A percentile compares a stretch with the other conserved stretches of the same genome.
Conservation (phyloP, 2,113 vertebrate species). For the Pipra filicauda region DNA sequence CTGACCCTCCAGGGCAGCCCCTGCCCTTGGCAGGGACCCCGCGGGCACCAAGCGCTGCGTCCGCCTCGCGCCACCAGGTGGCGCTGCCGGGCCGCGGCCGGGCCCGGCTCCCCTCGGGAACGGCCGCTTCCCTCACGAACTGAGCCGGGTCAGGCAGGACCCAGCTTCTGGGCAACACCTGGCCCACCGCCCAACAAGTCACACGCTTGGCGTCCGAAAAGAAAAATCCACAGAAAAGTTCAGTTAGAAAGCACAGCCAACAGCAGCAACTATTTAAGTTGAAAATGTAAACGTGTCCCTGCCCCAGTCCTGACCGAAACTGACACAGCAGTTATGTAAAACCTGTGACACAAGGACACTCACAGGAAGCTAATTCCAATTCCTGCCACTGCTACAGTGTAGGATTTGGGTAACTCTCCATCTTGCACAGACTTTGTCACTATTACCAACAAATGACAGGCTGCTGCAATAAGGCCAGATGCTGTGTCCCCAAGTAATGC, state of each 20-base stretch:
- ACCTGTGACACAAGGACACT: not conserved
- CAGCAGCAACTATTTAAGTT: not conserved
- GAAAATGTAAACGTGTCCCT: not conserved
- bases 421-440: not conserved
- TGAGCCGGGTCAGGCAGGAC: not conserved
- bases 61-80: not conserved
- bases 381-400: not conserved
- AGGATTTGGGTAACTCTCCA: not conserved
- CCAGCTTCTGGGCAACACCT: not conserved
- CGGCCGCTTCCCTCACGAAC: not conserved
- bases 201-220: not conserved
- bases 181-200: not conserved
- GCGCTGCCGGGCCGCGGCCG: not conserved
- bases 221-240: not conserved
- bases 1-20: not conserved
- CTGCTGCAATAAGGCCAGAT: not conserved
- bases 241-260: not conserved
- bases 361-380: not conserved
- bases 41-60: not conserved
- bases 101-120: not conserved
- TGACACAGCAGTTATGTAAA: not conserved
- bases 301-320: not conserved
- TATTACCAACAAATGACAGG: not conserved
- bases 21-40: rapidly evolving
- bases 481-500: rapidly evolving